phyloP scores from a whole-genome alignment of 2,797 vertebrate genomes.

The Platyrinchus mystaceus region DNA sequence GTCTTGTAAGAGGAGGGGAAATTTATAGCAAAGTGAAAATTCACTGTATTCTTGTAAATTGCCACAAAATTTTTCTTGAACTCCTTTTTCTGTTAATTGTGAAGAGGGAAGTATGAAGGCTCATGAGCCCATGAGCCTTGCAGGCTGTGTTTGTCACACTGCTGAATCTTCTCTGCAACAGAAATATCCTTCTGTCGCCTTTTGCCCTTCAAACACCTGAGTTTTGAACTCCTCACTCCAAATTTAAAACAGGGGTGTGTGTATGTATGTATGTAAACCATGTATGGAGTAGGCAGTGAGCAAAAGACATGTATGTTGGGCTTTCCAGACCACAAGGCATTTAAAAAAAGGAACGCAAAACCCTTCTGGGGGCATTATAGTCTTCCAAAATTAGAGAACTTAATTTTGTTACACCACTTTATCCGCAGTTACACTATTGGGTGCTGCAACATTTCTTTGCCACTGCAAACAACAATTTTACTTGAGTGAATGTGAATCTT shows the following conservation, averaged over 20 bases:
- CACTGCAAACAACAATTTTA: not conserved
- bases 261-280: accelerated
- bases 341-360: accelerated
- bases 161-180: not conserved
- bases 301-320: not conserved
- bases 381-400: not conserved
- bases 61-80: not conserved
- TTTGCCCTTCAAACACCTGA: not conserved
- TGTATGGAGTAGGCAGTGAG: not conserved
- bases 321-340: not conserved
- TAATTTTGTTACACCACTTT: not conserved
- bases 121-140: not conserved
- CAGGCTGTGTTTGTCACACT: not conserved
- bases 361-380: accelerated
- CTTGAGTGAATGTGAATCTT: not conserved
- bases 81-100: not conserved
- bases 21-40: not conserved
- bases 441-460: not conserved
- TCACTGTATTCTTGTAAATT: not conserved
- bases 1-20: not conserved
- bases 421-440: not conserved
- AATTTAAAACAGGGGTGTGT: not conserved
- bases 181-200: not conserved
- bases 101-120: not conserved
- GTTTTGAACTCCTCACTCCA: not conserved